These are phyloP conservation scores for Venturia canescens DNA, from an alignment of 1,140 invertebrate species.

Conservation along the genomic window DNA sequence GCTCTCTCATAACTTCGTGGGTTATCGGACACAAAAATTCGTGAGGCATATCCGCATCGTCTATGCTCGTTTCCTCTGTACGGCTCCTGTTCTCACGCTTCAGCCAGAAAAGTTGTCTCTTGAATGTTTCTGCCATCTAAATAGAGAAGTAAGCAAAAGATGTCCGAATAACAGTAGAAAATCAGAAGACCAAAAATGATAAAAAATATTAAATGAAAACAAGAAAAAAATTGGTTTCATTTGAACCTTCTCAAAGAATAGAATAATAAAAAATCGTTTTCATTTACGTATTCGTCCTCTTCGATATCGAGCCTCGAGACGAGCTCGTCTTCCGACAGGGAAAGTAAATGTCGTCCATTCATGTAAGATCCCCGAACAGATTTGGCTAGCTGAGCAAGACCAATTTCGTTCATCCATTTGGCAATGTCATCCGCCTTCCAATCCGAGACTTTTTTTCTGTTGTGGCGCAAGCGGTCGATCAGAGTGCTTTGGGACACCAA, in stretches of 20 bases:
- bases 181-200: background rate
- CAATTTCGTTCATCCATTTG: slow-evolving; percentile 81
- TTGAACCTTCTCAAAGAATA: background rate
- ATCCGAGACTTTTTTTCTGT: slow-evolving; percentile 70
- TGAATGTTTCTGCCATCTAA: slow-evolving; percentile 64
- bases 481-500: slow-evolving; percentile 73
- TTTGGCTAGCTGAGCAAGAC: slow-evolving; percentile 76
- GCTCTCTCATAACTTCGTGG: slow-evolving; percentile 87
- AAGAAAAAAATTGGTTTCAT: slow-evolving; percentile 18
- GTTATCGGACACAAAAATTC: slow-evolving; percentile 91
- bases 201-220: background rate
- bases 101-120: slow-evolving; percentile 77
- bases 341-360: slow-evolving; percentile 80
- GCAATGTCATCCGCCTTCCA: slow-evolving; percentile 81
- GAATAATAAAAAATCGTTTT: slow-evolving; percentile 41
- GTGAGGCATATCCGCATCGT: slow-evolving; percentile 76
- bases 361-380: slow-evolving; percentile 76
- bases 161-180: too few relatives aligned
- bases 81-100: slow-evolving; percentile 69
- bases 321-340: slow-evolving; percentile 77
- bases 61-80: slow-evolving; percentile 50
- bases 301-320: slow-evolving; percentile 76
- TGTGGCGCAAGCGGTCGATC: slow-evolving; percentile 66
- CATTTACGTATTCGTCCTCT: slow-evolving; percentile 62
- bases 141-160: too few relatives aligned